Evolutionary conservation across 2,888 invertebrate species (phyloP).

Genomic region (Caenorhabditis macrosperma): DNA sequence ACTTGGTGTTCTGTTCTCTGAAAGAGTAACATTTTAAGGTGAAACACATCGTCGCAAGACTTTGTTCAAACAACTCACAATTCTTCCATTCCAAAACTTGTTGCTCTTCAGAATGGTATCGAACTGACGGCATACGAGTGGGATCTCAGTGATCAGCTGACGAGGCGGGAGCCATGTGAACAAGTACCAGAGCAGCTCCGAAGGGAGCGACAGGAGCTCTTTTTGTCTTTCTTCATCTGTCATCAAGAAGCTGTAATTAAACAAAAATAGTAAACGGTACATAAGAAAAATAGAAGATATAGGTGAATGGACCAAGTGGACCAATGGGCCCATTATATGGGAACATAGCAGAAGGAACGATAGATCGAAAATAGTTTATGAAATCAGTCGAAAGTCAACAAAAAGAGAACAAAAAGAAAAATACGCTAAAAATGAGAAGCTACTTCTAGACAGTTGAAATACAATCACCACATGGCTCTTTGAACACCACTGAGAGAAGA

Average conservation of each 20-base stretch:
- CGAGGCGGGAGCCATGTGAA: constrained; percentile 32
- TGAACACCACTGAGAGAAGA: constrained; percentile 93
- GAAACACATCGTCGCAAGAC: constrained; percentile 1
- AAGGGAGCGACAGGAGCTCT: constrained; percentile 7
- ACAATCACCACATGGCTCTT: constrained; percentile 91
- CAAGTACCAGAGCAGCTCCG: constrained; percentile 33
- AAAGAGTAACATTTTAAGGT: neutral
- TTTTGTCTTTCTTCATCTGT: neutral
- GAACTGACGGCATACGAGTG: constrained; percentile 55
- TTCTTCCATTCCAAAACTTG: constrained; percentile 57
- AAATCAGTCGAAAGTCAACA: constrained; percentile 24
- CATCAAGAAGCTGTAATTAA: constrained; percentile 3
- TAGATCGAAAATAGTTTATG: neutral
- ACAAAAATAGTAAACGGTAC: neutral
- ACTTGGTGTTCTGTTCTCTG: constrained; percentile 36
- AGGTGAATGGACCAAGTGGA: neutral
- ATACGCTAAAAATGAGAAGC: neutral
- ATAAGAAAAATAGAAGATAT: neutral
- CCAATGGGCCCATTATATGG: no score
- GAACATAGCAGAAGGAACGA: neutral
- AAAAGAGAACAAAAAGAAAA: constrained; percentile 14
- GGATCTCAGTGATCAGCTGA: constrained; percentile 33
- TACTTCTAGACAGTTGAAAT: neutral
- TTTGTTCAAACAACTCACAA: constrained; percentile 16
- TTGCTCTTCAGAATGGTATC: constrained; percentile 45